Conservation (phyloP, 1,140 invertebrate species). For the Drosophila eugracilis region DNA sequence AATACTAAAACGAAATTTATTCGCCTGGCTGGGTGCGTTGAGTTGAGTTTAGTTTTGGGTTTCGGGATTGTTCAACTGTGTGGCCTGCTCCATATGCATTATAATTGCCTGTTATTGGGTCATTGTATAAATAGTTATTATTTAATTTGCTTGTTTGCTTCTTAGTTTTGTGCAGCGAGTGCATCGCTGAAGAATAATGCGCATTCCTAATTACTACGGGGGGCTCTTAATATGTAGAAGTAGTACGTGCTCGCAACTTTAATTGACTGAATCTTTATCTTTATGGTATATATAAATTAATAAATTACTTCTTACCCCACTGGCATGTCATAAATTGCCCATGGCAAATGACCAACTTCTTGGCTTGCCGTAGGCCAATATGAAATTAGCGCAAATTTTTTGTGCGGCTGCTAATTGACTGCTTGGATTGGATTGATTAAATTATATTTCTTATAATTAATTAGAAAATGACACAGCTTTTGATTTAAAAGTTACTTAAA, state of each 20-base stretch:
- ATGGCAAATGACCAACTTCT: slow-evolving; percentile 10
- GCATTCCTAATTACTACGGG: slow-evolving; percentile 43
- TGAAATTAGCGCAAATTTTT: neutral
- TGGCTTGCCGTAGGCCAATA: slow-evolving; percentile 7
- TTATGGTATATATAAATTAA: slow-evolving; percentile 19
- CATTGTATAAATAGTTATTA: slow-evolving; percentile 76
- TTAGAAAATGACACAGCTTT: neutral
- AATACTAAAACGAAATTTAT: slow-evolving; percentile 72
- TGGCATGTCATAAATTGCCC: slow-evolving; percentile 59
- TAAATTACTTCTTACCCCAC: slow-evolving; percentile 28
- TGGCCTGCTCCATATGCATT: slow-evolving; percentile 55
- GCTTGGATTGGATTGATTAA: neutral
- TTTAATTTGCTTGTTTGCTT: slow-evolving; percentile 74
- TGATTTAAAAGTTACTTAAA: neutral
- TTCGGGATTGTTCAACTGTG: slow-evolving; percentile 14
- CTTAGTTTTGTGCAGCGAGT: slow-evolving; percentile 41
- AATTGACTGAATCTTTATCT: slow-evolving; percentile 43
- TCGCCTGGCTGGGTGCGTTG: slow-evolving; percentile 49
- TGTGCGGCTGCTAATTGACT: neutral
- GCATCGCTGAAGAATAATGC: slow-evolving; percentile 57
- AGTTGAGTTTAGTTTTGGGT: slow-evolving; percentile 19
- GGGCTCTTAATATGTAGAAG: slow-evolving; percentile 69
- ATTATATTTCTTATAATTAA: neutral
- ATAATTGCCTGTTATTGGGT: slow-evolving; percentile 60
- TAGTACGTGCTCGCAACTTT: slow-evolving; percentile 42